A percentile compares a stretch with the other conserved stretches of the same genome.
Conservation (phyloP, 2,113 vertebrate species). For the Alethe castanea region DNA sequence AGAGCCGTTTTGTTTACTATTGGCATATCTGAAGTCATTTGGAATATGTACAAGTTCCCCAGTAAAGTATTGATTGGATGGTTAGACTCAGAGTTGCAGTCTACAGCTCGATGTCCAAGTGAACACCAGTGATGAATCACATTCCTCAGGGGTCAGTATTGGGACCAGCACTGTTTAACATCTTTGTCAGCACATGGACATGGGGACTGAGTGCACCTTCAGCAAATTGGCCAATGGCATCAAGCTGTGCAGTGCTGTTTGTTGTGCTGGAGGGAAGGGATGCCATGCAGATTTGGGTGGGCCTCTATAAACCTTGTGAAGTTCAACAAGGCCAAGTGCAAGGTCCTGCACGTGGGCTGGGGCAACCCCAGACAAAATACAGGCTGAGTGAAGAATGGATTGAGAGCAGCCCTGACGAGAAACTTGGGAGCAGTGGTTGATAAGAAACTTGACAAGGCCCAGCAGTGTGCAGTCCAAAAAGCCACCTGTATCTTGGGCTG, state of each 20-base stretch:
- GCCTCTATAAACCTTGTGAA: rapidly evolving
- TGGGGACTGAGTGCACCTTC: background rate
- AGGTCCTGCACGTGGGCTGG: background rate
- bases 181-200: background rate
- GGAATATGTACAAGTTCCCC: background rate
- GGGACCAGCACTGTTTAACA: background rate
- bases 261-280: background rate
- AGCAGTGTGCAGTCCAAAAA: background rate
- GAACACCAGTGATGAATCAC: background rate
- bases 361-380: background rate
- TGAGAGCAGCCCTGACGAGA: background rate
- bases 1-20: background rate
- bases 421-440: background rate
- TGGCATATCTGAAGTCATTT: background rate
- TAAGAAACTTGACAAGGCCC: background rate
- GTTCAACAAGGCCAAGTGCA: background rate
- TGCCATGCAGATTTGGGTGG: background rate
- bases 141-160: too few species aligned
- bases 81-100: background rate
- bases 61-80: background rate
- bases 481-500: background rate
- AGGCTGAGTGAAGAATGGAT: background rate
- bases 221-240: rapidly evolving
- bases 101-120: background rate
- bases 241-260: background rate